Evolutionary conservation across 2,113 vertebrate genomes (phyloP).

Genomic region (Macquaria australasica): DNA sequence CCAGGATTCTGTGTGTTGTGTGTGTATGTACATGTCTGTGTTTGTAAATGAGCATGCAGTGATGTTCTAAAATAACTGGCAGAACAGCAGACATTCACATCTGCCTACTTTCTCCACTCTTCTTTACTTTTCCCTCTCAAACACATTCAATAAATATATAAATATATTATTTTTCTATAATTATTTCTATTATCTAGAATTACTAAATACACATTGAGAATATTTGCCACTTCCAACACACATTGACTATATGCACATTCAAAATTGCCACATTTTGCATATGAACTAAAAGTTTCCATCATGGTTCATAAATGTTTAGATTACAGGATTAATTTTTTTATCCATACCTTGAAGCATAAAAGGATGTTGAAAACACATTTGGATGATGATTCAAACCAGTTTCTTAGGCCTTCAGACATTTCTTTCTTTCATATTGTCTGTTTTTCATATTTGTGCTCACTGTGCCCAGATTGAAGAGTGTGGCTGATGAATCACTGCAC

Average conservation of each 20-base stretch:
- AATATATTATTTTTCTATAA: not conserved
- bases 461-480: slow-evolving; percentile 5
- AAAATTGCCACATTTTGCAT: not conserved
- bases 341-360: not conserved
- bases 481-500: not conserved
- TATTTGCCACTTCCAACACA: not conserved
- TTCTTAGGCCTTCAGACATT: not conserved
- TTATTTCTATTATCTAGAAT: not conserved
- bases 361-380: not conserved
- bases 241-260: not conserved
- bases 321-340: not conserved
- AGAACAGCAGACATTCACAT: slow-evolving; percentile 15
- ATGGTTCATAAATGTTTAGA: too few species aligned
- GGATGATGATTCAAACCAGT: not conserved
- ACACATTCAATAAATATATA: not conserved
- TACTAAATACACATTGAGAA: not conserved
- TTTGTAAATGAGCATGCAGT: slow-evolving; percentile 33
- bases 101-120: not conserved
- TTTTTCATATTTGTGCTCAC: not conserved
- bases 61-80: slow-evolving; percentile 23
- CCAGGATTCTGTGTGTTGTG: slow-evolving; percentile 16
- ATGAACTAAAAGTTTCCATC: not conserved
- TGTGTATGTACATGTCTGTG: not conserved
- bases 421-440: not conserved
- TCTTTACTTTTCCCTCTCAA: not conserved